These are phyloP conservation scores for Sicus ferrugineus DNA, from an alignment of 2,888 invertebrate species.

Conservation along the genomic window DNA sequence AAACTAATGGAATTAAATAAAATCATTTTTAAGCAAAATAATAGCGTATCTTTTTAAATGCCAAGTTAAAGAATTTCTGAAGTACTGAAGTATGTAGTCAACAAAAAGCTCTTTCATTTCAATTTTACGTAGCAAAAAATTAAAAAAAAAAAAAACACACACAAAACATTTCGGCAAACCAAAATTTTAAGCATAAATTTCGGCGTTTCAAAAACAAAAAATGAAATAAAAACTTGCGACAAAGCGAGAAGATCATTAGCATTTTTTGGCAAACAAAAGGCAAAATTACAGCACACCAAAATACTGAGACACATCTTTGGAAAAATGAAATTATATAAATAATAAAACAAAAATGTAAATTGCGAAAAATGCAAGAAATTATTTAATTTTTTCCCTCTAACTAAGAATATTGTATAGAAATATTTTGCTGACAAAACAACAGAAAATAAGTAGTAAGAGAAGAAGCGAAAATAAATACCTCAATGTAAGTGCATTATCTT, in stretches of 20 bases:
- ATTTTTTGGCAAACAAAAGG: conserved; percentile 18
- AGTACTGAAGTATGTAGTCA: neutral
- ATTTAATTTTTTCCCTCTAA: neutral
- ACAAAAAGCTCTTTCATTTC: neutral
- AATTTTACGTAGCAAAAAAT: conserved; percentile 21
- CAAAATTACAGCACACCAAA: conserved; percentile 38
- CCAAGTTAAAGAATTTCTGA: conserved; percentile 13
- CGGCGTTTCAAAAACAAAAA: conserved; percentile 37
- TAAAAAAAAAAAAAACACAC: conserved; percentile 27
- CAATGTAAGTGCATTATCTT: conserved; percentile 59
- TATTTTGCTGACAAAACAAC: conserved; percentile 19
- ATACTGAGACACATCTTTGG: conserved; percentile 17
- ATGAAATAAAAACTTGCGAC: conserved; percentile 31
- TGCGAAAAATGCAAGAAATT: neutral
- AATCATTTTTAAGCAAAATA: conserved; percentile 23
- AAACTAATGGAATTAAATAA: conserved; percentile 4
- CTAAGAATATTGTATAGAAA: conserved; percentile 16
- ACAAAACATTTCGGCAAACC: conserved; percentile 52
- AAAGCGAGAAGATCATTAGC: conserved; percentile 5
- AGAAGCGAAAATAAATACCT: conserved; percentile 48
- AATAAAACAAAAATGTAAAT: neutral
- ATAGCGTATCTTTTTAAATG: conserved; percentile 34
- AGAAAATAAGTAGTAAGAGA: conserved; percentile 16
- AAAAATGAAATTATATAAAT: neutral
- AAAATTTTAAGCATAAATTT: conserved; percentile 44